Base-by-base conservation (phyloP, 2,113 vertebrate genomes). In the Notothenia rossii region DNA sequence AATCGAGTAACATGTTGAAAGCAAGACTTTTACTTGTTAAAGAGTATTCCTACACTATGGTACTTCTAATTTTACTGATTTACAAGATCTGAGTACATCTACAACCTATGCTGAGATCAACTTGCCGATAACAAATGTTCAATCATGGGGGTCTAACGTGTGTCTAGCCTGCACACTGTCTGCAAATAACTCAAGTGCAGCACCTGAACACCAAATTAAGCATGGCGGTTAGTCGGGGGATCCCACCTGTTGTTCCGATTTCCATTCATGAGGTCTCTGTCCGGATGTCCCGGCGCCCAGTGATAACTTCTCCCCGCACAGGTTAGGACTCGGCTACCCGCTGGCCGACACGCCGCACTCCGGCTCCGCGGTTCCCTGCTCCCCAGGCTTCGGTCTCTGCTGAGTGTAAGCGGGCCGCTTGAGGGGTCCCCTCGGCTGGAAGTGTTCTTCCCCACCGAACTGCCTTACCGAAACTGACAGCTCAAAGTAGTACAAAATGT, bases 191-290 rank as follows among this genome's bases (percentile, higher is more conserved):
- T 20, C 66, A 0, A 70, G 29, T n/a, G 61, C 46, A 45, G 62
- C 71, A 86, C 83, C 66, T 79, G 68, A 72, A 71, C 75, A 33
- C 43, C 46, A 50, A 55, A 74, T 54, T 65, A 10, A 67, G 72
- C 78, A 7, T 60, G 82, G 72, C 72, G 2, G 49, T 64, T 48
- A 50, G 65, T 48, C 45, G 0, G 43, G 17, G 43, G 33, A 6
- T 56, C 89, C 79, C 88, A 91, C 97, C 97, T 98, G 97, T 95
- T 96, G 96, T 97, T 95, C 97, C 95, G 97, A 97, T 97, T 97
- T 98, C 97, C 97, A 98, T 98, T 97, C 97, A 98, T 98, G 97
- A 96, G 96, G 96, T 97, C 94, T 93, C 94, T 91, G 94, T 91
- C 94, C 94, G 93, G 94, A 83, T 77, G 90, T 93, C 87, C 93